A percentile compares a stretch with the other conserved stretches of the same genome.
Evolutionary conservation across 2,113 vertebrate species (phyloP).

Genomic region (Eurypyga helias): DNA sequence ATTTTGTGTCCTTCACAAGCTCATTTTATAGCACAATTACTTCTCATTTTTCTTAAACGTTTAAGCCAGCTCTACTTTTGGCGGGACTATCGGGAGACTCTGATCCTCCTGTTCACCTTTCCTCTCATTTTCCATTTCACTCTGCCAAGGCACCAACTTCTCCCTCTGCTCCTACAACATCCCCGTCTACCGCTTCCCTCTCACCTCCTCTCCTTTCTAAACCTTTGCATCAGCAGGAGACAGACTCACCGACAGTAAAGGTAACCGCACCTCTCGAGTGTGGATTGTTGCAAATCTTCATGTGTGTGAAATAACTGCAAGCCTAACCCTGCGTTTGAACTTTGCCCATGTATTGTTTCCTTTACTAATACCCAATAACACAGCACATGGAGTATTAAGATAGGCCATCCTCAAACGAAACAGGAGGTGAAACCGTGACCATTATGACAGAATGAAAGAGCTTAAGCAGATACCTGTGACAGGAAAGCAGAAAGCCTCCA

Average conservation of each 20-base stretch:
- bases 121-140: constrained; percentile 55
- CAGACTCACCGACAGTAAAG: constrained; percentile 84
- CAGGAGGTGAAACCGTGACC: neutral
- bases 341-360: neutral
- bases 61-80: constrained; percentile 68
- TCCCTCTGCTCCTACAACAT: constrained; percentile 38
- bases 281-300: constrained; percentile 46
- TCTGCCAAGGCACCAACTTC: constrained; percentile 61
- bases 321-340: neutral
- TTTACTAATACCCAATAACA: constrained; percentile 65
- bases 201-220: constrained; percentile 78
- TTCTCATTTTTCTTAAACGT: constrained; percentile 64
- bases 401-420: neutral
- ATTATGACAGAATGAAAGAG: neutral
- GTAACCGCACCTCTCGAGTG: constrained; percentile 79
- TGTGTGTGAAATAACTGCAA: neutral
- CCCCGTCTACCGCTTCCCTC: constrained; percentile 61
- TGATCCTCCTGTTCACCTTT: constrained; percentile 48
- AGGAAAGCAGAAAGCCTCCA: neutral
- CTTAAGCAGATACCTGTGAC: neutral
- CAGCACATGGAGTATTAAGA: neutral
- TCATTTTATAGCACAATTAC: constrained; percentile 3
- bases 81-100: constrained; percentile 28
- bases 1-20: neutral
- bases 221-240: constrained; percentile 76